These are phyloP conservation scores for Neomorphus geoffroyi DNA, from an alignment of 2,797 vertebrate species.

Conservation along the genomic window DNA sequence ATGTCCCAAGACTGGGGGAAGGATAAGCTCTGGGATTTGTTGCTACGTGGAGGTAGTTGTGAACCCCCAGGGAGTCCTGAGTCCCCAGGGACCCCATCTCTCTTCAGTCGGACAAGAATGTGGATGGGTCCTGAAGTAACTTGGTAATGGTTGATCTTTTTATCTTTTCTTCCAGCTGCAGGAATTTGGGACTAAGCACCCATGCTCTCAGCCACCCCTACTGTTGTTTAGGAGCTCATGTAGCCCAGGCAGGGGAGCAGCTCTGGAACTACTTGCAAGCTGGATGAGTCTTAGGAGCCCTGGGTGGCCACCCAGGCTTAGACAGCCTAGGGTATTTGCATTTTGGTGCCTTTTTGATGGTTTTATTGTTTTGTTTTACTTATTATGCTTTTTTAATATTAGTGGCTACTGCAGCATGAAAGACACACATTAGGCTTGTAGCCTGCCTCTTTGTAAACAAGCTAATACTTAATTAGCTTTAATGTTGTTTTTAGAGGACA, in stretches of 20 bases:
- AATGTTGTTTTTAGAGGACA: not conserved
- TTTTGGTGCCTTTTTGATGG: conserved; percentile 50
- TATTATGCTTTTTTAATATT: conserved; percentile 40
- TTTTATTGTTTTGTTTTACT: conserved; percentile 53
- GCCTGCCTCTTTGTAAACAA: conserved; percentile 14
- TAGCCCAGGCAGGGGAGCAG: not conserved
- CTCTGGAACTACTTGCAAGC: not conserved
- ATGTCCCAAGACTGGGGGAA: not conserved
- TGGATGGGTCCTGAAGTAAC: not conserved
- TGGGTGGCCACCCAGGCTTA: conserved; percentile 26
- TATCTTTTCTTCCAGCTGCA: not conserved
- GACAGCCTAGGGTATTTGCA: not conserved
- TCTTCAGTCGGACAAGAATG: not conserved
- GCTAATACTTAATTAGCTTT: conserved; percentile 24
- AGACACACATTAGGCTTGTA: not conserved
- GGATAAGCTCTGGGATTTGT: not conserved
- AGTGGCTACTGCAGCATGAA: conserved; percentile 29
- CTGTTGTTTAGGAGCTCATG: not conserved
- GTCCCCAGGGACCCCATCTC: not conserved
- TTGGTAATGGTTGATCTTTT: fast-evolving
- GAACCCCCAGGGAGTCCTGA: not conserved
- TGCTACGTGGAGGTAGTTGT: not conserved
- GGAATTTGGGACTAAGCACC: not conserved
- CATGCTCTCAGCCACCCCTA: no score
- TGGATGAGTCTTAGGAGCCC: not conserved